Evolutionary conservation across 1,140 invertebrate species (phyloP).

Genomic region (Meloidogyne floridensis): DNA sequence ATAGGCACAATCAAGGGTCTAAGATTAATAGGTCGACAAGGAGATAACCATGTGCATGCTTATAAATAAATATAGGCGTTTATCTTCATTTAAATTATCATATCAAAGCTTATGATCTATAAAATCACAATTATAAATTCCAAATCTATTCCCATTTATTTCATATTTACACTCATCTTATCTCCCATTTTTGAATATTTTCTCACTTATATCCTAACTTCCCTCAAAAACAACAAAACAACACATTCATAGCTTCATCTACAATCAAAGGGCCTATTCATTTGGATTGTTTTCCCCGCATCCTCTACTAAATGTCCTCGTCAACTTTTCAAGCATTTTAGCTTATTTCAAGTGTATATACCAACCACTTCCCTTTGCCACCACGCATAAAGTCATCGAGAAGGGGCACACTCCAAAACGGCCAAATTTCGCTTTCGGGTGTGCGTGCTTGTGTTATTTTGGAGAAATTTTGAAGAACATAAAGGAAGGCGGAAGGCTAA

Average conservation of each 20-base stretch:
- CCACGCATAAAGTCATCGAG: neutral
- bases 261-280: constrained; percentile 3
- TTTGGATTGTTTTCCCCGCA: constrained; percentile 8
- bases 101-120: too few species aligned
- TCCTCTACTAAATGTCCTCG: neutral
- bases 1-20: too few species aligned
- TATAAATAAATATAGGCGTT: too few species aligned
- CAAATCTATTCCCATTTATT: too few species aligned
- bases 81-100: too few species aligned
- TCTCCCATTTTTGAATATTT: too few species aligned
- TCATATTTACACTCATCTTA: too few species aligned
- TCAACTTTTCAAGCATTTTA: constrained; percentile 5
- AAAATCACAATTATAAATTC: too few species aligned
- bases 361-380: neutral
- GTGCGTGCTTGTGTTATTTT: neutral
- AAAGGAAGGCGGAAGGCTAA: too few species aligned
- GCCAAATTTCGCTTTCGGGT: neutral
- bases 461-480: too few species aligned
- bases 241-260: neutral
- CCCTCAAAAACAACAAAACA: neutral
- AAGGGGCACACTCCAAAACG: neutral
- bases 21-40: too few species aligned
- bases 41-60: too few species aligned
- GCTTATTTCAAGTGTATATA: constrained; percentile 8
- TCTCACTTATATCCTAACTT: neutral